These are phyloP conservation scores for Sebastes miniatus DNA, from an alignment of 2,797 vertebrate genomes.

Conservation along the genomic window DNA sequence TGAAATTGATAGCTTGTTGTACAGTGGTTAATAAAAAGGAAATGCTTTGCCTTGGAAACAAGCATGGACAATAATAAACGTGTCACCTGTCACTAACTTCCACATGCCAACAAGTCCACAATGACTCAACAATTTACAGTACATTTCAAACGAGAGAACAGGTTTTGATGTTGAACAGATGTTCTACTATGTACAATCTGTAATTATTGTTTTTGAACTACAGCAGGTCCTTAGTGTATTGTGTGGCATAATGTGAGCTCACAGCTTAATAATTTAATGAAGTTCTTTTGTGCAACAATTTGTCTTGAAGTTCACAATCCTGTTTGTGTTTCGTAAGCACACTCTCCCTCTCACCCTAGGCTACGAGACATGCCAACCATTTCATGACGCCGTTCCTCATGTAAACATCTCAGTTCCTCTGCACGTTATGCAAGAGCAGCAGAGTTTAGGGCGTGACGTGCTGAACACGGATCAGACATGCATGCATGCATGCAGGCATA, in stretches of 20 bases:
- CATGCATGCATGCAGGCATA: neutral
- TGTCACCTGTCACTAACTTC: neutral
- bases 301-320: neutral
- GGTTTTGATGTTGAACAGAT: neutral
- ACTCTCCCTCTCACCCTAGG: neutral
- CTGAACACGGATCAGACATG: neutral
- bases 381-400: constrained; percentile 28
- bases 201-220: neutral
- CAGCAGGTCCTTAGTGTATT: neutral
- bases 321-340: constrained; percentile 15
- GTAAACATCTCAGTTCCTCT: constrained; percentile 58
- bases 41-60: neutral
- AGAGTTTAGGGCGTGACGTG: constrained; percentile 47
- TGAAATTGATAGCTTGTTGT: neutral
- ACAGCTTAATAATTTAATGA: constrained; percentile 1
- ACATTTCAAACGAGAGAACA: neutral
- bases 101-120: neutral
- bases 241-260: neutral
- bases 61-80: neutral
- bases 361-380: constrained; percentile 20
- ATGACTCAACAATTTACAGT: neutral
- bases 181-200: neutral
- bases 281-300: neutral
- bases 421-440: constrained; percentile 49
- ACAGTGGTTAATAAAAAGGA: neutral